Base-by-base conservation (phyloP, 1,140 invertebrate genomes). In the Venustaconcha ellipsiformis region DNA sequence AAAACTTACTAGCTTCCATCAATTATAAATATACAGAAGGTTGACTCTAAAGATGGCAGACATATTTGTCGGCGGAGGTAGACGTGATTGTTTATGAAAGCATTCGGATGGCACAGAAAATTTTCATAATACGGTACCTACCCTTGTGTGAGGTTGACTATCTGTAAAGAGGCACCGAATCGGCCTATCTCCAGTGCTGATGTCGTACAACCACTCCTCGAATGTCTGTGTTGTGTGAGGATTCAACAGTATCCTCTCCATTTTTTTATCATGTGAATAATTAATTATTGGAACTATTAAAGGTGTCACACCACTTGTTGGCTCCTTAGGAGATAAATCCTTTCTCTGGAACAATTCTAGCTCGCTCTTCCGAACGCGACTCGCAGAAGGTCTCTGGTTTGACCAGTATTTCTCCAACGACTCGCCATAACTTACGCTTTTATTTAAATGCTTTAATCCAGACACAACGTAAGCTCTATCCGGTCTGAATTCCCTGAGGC, bases 211-310 rank as follows among this genome's bases (percentile, higher is more conserved):
- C n/a, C 98, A 95, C 86, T 97, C 96, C 90, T 98, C 96, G 87
- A 97, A 99, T 3, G 95, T 95, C 87, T 97, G 96, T 14, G 95
- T 94, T 1, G 96, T 98, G 74, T 95, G 93, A 78, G 98, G 92
- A 90, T 98, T 98, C 67, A 99, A 89, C 74, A 98, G 86, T 14
- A 90, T 68, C 70, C 87, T 89, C 67, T 89, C 85, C 26, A 72
- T 75, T 48, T 83, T 82, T n/a, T 83, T 78, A 48, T 86, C 76
- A 65, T 86, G 63, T 18, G 78, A 70, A 77, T 90, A 89, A 68
- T 86, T 86, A 64, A 84, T 83, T 18, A 90, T 81, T 2, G 85
- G 86, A 55, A 90, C 76, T 1, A 88, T 78, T 14, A 84, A 37
- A 5, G 86, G 85, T 30, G 78, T 73, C 3, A 72, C 75, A 1